These are phyloP conservation scores for Drosophila mayaguana DNA, from an alignment of 2,888 invertebrate species.

Conservation along the genomic window DNA sequence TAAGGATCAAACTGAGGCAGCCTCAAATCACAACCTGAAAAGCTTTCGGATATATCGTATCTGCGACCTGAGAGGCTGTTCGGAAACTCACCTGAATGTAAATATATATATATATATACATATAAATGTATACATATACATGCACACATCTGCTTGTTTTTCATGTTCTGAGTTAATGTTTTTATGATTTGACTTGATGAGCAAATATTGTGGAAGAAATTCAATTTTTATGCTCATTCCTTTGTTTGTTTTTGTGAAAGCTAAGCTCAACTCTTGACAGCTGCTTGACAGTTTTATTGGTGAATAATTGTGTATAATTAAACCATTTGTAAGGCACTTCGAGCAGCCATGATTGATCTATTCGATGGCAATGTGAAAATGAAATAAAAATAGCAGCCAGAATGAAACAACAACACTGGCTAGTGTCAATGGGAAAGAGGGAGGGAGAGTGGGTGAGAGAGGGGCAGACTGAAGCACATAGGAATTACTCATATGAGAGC, in stretches of 20 bases:
- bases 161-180: neutral
- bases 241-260: constrained; percentile 17
- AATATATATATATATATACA: neutral
- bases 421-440: neutral
- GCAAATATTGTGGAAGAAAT: constrained; percentile 8
- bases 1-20: neutral
- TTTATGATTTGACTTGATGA: constrained; percentile 3
- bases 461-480: constrained; percentile 43
- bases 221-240: neutral
- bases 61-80: neutral
- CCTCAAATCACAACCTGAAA: neutral
- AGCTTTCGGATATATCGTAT: too few species aligned
- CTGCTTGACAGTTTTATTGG: constrained; percentile 74
- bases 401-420: constrained; percentile 15
- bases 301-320: constrained; percentile 78
- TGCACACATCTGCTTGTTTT: neutral
- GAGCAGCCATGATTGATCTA: constrained; percentile 73
- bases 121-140: too few species aligned
- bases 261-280: constrained; percentile 66
- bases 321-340: constrained; percentile 67
- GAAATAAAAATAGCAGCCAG: constrained; percentile 72
- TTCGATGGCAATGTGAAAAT: constrained; percentile 64
- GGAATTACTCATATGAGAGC: constrained; percentile 62
- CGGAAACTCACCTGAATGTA: neutral
- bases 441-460: constrained; percentile 26